phyloP scores from a whole-genome alignment of 2,797 vertebrate species.

The Melopsittacus undulatus region DNA sequence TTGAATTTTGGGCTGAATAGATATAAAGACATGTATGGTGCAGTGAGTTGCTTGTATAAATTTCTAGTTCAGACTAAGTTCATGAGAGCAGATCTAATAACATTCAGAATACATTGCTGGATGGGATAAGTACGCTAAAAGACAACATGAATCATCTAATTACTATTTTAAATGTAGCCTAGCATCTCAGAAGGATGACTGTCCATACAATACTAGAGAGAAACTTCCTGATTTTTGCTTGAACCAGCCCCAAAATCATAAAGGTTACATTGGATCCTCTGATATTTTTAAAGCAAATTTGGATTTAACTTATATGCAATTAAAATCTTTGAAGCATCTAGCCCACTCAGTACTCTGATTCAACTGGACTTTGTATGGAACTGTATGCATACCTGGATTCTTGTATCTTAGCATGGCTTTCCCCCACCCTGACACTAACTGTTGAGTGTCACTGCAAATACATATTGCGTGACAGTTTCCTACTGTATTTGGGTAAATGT shows the following conservation, averaged over 20 bases:
- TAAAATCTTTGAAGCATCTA: background rate
- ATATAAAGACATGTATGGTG: background rate
- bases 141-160: constrained; percentile 26
- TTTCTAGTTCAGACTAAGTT: background rate
- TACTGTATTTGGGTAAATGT: constrained; percentile 60
- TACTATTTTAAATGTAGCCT: constrained; percentile 4
- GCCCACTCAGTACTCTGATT: background rate
- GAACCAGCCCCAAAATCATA: background rate
- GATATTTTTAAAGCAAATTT: background rate
- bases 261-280: background rate
- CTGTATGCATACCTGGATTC: background rate
- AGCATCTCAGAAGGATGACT: background rate
- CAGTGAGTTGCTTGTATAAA: background rate
- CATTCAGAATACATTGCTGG: background rate
- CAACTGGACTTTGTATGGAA: background rate
- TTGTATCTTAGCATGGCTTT: background rate
- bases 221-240: background rate
- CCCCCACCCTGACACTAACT: background rate
- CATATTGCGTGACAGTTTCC: constrained; percentile 57
- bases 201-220: background rate
- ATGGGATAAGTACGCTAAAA: background rate
- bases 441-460: constrained; percentile 48
- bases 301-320: background rate
- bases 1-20: background rate
- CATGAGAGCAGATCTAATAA: background rate